These are phyloP conservation scores for Xiphorhynchus elegans DNA, from an alignment of 2,113 vertebrate species.

Conservation along the genomic window DNA sequence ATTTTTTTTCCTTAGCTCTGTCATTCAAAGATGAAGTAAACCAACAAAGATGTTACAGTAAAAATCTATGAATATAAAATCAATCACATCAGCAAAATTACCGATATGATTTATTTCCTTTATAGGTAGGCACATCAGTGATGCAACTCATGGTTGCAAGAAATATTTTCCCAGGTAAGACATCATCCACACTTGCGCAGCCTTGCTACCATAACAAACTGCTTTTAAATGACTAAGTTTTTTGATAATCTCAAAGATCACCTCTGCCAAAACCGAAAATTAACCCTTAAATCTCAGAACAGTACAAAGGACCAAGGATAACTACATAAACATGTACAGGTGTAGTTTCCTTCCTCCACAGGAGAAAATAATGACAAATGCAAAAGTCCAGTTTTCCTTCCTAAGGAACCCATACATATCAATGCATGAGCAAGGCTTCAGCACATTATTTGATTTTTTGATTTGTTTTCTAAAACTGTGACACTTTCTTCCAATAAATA, in stretches of 20 bases:
- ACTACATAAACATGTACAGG: background rate
- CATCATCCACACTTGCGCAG: background rate
- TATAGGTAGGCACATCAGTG: background rate
- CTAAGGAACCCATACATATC: background rate
- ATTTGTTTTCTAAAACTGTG: background rate
- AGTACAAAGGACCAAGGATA: background rate
- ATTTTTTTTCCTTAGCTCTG: background rate
- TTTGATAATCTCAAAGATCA: background rate
- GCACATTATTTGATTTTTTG: background rate
- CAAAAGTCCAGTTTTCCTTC: background rate
- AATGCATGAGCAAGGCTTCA: background rate
- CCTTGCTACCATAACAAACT: background rate
- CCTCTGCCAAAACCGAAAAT: background rate
- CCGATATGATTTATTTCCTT: background rate
- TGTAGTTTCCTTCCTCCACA: background rate
- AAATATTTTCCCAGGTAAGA: background rate
- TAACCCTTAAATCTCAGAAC: background rate
- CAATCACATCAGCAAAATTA: background rate
- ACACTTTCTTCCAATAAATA: background rate
- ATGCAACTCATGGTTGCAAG: background rate
- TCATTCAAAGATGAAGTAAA: background rate
- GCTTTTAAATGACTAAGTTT: background rate
- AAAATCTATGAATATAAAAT: background rate
- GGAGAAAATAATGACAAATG: background rate
- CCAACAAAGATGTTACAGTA: background rate